Evolutionary conservation across 2,888 invertebrate genomes (phyloP).

Genomic region (Cephonodes hylas): DNA sequence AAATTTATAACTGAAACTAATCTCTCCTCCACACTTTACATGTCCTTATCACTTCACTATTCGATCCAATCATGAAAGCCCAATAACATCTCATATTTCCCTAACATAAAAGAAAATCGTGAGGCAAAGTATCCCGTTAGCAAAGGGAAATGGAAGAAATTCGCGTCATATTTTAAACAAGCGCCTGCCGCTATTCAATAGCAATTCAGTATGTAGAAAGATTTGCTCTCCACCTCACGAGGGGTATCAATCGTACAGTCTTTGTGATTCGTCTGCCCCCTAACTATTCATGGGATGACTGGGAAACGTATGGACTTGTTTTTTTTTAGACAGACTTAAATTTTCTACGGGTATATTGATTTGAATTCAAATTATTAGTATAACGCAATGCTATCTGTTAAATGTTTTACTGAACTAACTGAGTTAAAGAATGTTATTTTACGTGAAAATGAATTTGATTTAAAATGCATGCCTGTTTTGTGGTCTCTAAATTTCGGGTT

Average conservation of each 20-base stretch:
- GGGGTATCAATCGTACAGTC: constrained; percentile 11
- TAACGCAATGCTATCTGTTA: background rate
- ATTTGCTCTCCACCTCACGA: constrained; percentile 9
- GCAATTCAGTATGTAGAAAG: constrained; percentile 11
- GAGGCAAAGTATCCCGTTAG: background rate
- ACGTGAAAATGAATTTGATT: no score
- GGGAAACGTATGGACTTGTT: background rate
- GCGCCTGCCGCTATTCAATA: constrained; percentile 8
- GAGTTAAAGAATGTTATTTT: no score
- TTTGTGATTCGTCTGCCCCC: constrained; percentile 14
- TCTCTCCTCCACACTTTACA: background rate
- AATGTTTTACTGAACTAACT: no score
- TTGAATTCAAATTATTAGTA: background rate
- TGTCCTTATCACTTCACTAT: background rate
- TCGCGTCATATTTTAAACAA: constrained; percentile 7
- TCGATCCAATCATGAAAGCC: background rate
- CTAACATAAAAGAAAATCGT: background rate
- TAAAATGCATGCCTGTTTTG: no score
- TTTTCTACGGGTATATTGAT: background rate
- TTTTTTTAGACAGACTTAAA: background rate
- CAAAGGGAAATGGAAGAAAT: background rate
- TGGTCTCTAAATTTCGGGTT: background rate
- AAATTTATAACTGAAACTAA: no score
- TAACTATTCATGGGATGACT: constrained; percentile 6
- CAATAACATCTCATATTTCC: background rate